Percentiles rank a stretch among this genome's conserved stretches.
These are phyloP conservation scores for Pollenia angustigena DNA, from an alignment of 2,888 invertebrate genomes.

Conservation along the genomic window DNA sequence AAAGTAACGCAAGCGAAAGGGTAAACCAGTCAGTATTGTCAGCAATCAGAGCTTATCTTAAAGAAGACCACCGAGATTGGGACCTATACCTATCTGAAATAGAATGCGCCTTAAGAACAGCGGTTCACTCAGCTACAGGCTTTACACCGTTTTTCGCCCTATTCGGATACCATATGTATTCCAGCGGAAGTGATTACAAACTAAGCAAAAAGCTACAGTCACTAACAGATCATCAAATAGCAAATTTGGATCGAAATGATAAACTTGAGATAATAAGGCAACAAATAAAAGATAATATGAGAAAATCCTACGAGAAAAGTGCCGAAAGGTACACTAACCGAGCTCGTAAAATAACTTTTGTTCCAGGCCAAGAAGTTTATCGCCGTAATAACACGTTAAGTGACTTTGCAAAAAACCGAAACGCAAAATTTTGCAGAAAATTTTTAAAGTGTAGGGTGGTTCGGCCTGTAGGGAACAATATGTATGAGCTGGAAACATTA, in stretches of 20 bases:
- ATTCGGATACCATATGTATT: constrained; percentile 23
- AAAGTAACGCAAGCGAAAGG: constrained; percentile 13
- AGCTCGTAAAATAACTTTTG: background rate
- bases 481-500: constrained; percentile 10
- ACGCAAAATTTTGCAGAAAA: constrained; percentile 33
- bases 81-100: background rate
- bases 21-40: constrained; percentile 11
- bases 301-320: constrained; percentile 25
- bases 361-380: constrained; percentile 33
- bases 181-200: background rate
- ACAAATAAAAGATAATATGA: background rate
- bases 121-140: constrained; percentile 1
- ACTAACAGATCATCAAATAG: background rate
- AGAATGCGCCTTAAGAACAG: constrained; percentile 20
- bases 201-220: background rate
- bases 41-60: constrained; percentile 15
- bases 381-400: background rate
- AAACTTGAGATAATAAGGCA: background rate
- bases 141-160: background rate
- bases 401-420: constrained; percentile 5
- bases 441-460: constrained; percentile 21
- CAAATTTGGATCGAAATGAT: background rate
- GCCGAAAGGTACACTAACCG: constrained; percentile 1
- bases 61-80: too few species aligned
- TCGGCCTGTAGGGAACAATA: constrained; percentile 21